phyloP scores from a whole-genome alignment of 2,888 invertebrate genomes.

The Trachelus tabidus region DNA sequence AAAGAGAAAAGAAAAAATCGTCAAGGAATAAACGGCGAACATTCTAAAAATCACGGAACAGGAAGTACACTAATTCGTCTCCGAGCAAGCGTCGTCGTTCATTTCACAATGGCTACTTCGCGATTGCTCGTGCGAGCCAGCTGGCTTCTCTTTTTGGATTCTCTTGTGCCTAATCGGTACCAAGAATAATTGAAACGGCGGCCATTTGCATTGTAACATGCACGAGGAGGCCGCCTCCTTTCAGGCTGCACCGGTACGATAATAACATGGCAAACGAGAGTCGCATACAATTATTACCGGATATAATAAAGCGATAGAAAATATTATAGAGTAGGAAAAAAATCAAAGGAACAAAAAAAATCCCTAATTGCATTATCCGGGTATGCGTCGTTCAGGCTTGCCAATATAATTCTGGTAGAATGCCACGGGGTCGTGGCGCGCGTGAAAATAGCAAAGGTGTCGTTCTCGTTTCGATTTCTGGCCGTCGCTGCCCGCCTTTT shows the following conservation, averaged over 20 bases:
- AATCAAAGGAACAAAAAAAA: neutral
- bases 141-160: neutral
- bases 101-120: neutral
- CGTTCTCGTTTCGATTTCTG: neutral
- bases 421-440: conserved; percentile 29
- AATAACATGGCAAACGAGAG: neutral
- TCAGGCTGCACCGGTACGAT: neutral
- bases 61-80: neutral
- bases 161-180: neutral
- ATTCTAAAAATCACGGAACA: neutral
- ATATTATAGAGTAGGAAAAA: neutral
- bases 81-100: neutral
- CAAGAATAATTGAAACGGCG: neutral
- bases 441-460: neutral
- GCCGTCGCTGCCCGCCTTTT: neutral
- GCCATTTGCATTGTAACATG: neutral
- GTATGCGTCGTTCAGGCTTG: neutral
- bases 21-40: neutral
- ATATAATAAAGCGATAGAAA: neutral
- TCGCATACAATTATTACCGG: neutral
- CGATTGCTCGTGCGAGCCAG: neutral
- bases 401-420: conserved; percentile 30
- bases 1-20: neutral
- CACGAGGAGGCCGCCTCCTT: neutral
- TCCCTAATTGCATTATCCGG: neutral